Evolutionary conservation across 2,888 invertebrate genomes (phyloP).

Genomic region (Athrips mouffetella): DNA sequence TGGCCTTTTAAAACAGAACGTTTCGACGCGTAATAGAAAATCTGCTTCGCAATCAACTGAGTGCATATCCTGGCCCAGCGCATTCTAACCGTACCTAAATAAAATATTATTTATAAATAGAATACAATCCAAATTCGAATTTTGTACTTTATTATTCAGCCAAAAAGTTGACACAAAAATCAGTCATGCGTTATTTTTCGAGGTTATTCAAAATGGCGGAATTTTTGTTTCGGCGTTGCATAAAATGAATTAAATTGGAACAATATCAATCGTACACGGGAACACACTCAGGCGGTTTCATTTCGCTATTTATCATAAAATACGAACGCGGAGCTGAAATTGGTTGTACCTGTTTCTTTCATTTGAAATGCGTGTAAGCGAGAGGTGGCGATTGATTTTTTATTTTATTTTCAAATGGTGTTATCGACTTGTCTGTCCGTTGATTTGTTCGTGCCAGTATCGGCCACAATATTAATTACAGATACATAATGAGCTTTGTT

Average conservation of each 20-base stretch:
- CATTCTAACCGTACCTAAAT: not conserved
- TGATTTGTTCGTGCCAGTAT: slow-evolving; percentile 64
- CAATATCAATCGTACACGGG: slow-evolving; percentile 69
- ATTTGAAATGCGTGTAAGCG: slow-evolving; percentile 31
- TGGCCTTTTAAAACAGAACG: slow-evolving; percentile 44
- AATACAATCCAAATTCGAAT: slow-evolving; percentile 38
- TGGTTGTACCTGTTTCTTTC: slow-evolving; percentile 45
- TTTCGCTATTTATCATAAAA: slow-evolving; percentile 71
- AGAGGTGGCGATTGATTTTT: slow-evolving; percentile 40
- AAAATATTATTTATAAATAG: not conserved
- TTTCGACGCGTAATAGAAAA: slow-evolving; percentile 61
- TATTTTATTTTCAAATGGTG: slow-evolving; percentile 54
- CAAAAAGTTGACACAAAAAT: too few relatives aligned
- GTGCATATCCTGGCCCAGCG: slow-evolving; percentile 13
- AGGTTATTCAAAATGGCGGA: slow-evolving; percentile 26
- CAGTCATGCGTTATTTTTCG: slow-evolving; percentile 32
- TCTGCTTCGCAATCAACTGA: slow-evolving; percentile 60
- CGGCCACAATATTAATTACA: slow-evolving; percentile 68
- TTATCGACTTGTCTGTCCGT: slow-evolving; percentile 55
- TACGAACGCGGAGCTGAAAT: slow-evolving; percentile 55
- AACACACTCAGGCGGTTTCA: slow-evolving; percentile 59
- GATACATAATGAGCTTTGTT: slow-evolving; percentile 60
- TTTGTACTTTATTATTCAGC: too few relatives aligned
- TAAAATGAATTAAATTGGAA: slow-evolving; percentile 66
- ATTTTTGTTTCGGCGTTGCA: slow-evolving; percentile 57